These are phyloP conservation scores for Cheiracanthium punctorium DNA, from an alignment of 2,888 invertebrate genomes.

Conservation along the genomic window DNA sequence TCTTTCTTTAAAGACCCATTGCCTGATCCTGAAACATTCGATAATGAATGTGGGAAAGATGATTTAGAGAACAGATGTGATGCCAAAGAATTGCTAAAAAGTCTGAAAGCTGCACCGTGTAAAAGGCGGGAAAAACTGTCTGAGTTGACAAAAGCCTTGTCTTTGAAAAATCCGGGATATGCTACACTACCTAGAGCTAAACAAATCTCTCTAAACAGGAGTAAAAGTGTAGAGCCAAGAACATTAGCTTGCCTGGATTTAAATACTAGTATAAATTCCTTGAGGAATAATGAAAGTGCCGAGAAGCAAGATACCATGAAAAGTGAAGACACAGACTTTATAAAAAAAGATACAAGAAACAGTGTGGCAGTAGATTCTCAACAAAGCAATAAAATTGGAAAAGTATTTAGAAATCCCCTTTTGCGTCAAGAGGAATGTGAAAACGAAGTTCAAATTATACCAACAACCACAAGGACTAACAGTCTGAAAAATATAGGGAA, in stretches of 20 bases:
- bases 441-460: not conserved
- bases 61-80: not conserved
- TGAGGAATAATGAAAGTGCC: not conserved
- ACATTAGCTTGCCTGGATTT: slow-evolving; percentile 54
- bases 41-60: not conserved
- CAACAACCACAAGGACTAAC: not conserved
- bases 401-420: not conserved
- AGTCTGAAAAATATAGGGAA: slow-evolving; percentile 23
- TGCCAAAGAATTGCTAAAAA: not conserved
- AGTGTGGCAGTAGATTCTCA: not conserved
- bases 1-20: slow-evolving; percentile 55
- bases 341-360: not conserved
- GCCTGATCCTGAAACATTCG: slow-evolving; percentile 47
- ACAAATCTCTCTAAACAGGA: not conserved
- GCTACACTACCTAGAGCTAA: slow-evolving; percentile 49
- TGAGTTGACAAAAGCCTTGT: not conserved
- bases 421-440: not conserved
- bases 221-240: slow-evolving; percentile 27
- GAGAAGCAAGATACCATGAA: not conserved
- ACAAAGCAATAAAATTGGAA: not conserved
- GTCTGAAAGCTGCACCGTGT: not conserved
- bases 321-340: not conserved
- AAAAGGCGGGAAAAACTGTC: not conserved
- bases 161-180: slow-evolving; percentile 21
- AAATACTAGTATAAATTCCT: slow-evolving; percentile 35